Evolutionary conservation across 2,888 invertebrate genomes (phyloP).

Genomic region (Diarsia dahlii): DNA sequence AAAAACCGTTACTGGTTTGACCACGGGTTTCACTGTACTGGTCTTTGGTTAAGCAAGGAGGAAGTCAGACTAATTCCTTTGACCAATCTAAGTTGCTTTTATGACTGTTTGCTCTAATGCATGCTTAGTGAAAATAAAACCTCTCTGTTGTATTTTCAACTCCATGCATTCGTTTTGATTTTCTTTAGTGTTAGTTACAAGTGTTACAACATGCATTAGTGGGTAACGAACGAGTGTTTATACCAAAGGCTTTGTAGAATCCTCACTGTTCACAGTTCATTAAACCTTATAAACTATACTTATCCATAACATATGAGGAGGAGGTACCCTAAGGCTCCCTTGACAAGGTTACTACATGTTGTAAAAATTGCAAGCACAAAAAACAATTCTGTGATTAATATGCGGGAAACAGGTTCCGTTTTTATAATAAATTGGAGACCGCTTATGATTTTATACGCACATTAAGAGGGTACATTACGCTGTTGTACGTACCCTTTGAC

Average conservation of each 20-base stretch:
- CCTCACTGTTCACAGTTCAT: not conserved
- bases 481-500: conserved; percentile 15
- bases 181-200: no score
- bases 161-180: no score
- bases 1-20: not conserved
- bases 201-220: not conserved
- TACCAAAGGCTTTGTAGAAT: not conserved
- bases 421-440: conserved; percentile 19
- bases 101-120: not conserved
- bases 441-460: conserved; percentile 34
- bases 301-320: not conserved
- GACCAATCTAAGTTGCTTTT: not conserved
- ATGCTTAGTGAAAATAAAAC: not conserved
- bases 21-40: no score
- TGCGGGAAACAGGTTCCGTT: conserved; percentile 36
- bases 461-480: conserved; percentile 10
- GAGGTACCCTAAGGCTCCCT: conserved; percentile 1
- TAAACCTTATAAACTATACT: conserved; percentile 4
- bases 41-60: not conserved
- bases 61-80: not conserved
- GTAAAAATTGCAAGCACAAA: conserved; percentile 32
- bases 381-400: conserved; percentile 33
- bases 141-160: not conserved
- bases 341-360: conserved; percentile 29
- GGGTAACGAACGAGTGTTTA: not conserved